Percentiles rank a stretch among this genome's conserved stretches.
Evolutionary conservation across 2,113 vertebrate species (phyloP).

Genomic region (Ondatra zibethicus): DNA sequence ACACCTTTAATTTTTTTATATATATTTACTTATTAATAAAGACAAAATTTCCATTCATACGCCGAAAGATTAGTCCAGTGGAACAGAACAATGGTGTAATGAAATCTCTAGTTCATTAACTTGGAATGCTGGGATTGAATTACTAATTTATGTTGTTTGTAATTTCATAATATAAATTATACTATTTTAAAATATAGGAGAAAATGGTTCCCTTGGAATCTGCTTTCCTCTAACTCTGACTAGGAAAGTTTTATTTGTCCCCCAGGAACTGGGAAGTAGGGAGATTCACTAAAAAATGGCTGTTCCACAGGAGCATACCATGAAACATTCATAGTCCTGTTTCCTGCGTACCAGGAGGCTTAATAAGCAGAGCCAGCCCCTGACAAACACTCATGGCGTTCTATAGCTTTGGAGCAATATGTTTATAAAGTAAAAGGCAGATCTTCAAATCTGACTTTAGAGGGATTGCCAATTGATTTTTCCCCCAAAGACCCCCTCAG

Average conservation of each 20-base stretch:
- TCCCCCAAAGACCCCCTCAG: neutral
- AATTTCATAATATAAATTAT: slow-evolving; percentile 87
- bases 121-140: slow-evolving; percentile 87
- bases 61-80: slow-evolving; percentile 85
- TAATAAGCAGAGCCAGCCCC: slow-evolving; percentile 56
- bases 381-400: neutral
- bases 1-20: slow-evolving; percentile 83
- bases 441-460: slow-evolving; percentile 51
- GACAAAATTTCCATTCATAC: slow-evolving; percentile 83
- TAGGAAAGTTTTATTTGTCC: slow-evolving; percentile 74
- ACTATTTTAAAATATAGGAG: slow-evolving; percentile 82
- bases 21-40: slow-evolving; percentile 89
- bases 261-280: slow-evolving; percentile 61
- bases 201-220: slow-evolving; percentile 80
- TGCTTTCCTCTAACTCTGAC: slow-evolving; percentile 77
- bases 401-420: neutral
- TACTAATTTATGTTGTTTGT: slow-evolving; percentile 88
- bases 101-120: slow-evolving; percentile 87
- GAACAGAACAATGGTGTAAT: slow-evolving; percentile 89
- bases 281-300: slow-evolving; percentile 66
- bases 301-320: slow-evolving; percentile 66
- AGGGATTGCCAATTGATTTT: neutral
- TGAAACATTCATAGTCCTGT: slow-evolving; percentile 75
- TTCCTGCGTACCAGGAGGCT: slow-evolving; percentile 51
- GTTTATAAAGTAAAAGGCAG: slow-evolving; percentile 53